Evolutionary conservation across 35 echinoderm and acorn worm genomes (phyloP), one percentile per base, ranked within the genome.

Genomic region (Lytechinus variegatus): DNA sequence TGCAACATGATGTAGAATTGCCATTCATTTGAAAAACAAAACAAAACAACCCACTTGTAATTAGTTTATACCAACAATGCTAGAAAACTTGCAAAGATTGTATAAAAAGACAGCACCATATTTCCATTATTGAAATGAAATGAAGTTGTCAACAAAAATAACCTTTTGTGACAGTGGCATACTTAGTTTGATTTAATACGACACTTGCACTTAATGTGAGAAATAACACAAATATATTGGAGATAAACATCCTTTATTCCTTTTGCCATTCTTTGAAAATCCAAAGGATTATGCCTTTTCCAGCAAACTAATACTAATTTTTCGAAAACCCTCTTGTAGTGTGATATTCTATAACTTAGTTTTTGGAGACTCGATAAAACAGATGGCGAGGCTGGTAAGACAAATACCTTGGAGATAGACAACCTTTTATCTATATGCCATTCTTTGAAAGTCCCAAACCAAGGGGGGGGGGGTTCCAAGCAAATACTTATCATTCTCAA

Each of bases 51-150:
- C 66, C 19, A 79, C 19, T 44, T 79, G 19, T 79, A 79, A n/a
- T 79, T 4, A 7, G 8, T 79, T 16, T 79, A 79, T 24, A 79
- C 66, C 24, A 24, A 79, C 66, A 79, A 79, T 5, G 6, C 24
- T 79, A 79, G 66, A 79, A 79, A 79, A 79, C 66, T 79, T 79
- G 66, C 66, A 79, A 79, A 79, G 66, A n/a, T 71, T 79, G 66
- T 79, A 79, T 79, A 79, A 79, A 79, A 79, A 79, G 66, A 79
- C 66, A 79, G 66, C 66, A 79, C 66, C 66, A 79, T 79, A 79
- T 79, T 79, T 79, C 66, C 66, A 79, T 79, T 79, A 79, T 79
- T 79, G 66, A 79, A 71, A 79, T 79, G 66, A 79, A 79, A 79
- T n/a, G 66, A n/a, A 24, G 66, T 79, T n/a, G 66, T 24, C 66